Conservation (phyloP, 2,113 vertebrate species). For the Oreochromis niloticus region DNA sequence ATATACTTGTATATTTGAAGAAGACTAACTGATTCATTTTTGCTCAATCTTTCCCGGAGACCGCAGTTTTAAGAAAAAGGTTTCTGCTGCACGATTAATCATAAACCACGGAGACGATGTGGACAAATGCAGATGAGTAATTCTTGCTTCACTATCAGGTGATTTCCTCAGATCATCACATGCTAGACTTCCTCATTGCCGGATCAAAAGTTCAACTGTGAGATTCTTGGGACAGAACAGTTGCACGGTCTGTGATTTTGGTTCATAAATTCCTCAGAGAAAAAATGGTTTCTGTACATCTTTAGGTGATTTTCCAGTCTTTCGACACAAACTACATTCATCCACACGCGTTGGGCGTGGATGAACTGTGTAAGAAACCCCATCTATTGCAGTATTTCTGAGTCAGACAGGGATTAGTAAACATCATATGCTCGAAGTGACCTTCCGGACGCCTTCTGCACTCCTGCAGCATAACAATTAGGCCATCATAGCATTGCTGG, state of each 20-base stretch:
- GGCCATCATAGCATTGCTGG: background rate
- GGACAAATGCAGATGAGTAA: background rate
- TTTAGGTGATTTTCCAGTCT: background rate
- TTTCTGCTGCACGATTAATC: background rate
- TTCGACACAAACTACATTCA: background rate
- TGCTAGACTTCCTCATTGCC: background rate
- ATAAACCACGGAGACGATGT: background rate
- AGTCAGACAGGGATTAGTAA: constrained; percentile 10
- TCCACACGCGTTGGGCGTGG: background rate
- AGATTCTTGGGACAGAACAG: background rate
- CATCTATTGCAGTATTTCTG: background rate
- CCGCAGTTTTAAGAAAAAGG: background rate
- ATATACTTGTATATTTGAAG: background rate
- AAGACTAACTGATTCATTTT: background rate
- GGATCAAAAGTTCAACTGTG: background rate
- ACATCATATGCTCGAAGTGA: constrained; percentile 1
- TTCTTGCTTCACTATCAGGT: background rate
- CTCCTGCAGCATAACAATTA: constrained; percentile 20
- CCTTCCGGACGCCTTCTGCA: background rate
- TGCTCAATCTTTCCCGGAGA: background rate
- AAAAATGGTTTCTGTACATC: background rate
- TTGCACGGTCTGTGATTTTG: background rate
- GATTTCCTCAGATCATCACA: background rate
- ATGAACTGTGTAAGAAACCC: background rate
- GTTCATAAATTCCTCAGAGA: background rate